phyloP scores from a whole-genome alignment of 2,797 vertebrate genomes.

The Melanotaenia pygmaea region DNA sequence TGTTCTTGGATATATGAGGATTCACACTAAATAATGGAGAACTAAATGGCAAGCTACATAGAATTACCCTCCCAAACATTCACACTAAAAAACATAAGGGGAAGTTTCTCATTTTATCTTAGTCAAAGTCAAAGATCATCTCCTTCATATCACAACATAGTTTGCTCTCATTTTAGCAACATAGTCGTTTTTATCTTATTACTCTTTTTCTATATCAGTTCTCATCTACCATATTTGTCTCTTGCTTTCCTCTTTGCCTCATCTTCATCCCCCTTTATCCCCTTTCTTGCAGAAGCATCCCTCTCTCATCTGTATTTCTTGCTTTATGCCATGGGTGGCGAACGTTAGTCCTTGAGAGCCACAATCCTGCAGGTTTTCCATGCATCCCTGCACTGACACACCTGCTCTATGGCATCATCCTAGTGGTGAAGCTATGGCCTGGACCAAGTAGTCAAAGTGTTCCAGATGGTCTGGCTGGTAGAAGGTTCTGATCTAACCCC shows the following conservation, averaged over 20 bases:
- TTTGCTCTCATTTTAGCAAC: conserved; percentile 23
- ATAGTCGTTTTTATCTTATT: conserved; percentile 30
- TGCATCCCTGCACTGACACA: no score
- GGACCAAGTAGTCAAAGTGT: conserved; percentile 37
- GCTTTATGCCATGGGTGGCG: conserved; percentile 4
- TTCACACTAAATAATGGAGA: conserved; percentile 49
- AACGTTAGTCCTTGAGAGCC: no score
- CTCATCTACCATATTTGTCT: conserved; percentile 43
- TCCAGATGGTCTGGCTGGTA: conserved; percentile 75
- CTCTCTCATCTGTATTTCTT: conserved; percentile 39
- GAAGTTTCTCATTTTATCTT: conserved; percentile 4
- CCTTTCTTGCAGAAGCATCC: background rate
- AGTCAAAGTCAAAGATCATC: conserved; percentile 33
- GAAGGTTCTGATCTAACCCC: conserved; percentile 57
- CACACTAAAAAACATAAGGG: conserved; percentile 30
- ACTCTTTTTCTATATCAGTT: conserved; percentile 56
- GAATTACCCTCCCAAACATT: conserved; percentile 43
- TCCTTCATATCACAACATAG: conserved; percentile 43
- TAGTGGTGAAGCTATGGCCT: conserved; percentile 27
- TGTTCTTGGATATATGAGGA: conserved; percentile 20
- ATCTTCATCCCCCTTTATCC: conserved; percentile 50
- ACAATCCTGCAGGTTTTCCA: no score
- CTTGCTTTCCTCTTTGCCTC: conserved; percentile 41
- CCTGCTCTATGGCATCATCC: conserved; percentile 26
- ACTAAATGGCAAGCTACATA: conserved; percentile 36